A percentile compares a stretch with the other conserved stretches of the same genome.
phyloP scores from a whole-genome alignment of 2,113 vertebrate genomes.

The Patagioenas fasciata region DNA sequence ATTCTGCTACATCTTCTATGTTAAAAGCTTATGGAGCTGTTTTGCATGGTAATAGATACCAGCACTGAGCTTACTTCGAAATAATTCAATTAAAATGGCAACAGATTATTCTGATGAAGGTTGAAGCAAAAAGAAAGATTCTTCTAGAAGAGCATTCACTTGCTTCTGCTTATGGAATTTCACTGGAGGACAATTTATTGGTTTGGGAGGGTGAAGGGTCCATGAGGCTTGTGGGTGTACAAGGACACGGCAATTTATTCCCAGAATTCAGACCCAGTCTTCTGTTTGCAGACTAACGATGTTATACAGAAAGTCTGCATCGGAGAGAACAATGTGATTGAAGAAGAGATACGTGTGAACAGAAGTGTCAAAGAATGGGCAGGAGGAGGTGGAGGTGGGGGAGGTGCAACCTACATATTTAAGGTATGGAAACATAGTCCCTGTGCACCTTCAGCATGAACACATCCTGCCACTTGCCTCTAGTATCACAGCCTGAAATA shows the following conservation, averaged over 20 bases:
- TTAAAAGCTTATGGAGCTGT: not conserved
- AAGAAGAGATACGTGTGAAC: conserved; percentile 86
- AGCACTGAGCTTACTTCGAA: not conserved
- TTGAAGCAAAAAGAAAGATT: not conserved
- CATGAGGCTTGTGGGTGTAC: fast-evolving
- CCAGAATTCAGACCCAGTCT: not conserved
- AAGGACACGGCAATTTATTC: not conserved
- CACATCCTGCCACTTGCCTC: not conserved
- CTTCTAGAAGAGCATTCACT: not conserved
- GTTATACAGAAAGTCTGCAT: conserved; percentile 88
- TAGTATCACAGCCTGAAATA: not conserved
- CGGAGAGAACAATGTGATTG: conserved; percentile 87
- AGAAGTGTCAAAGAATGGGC: conserved; percentile 84
- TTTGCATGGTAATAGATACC: not conserved
- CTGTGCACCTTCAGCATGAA: not conserved
- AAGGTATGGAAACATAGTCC: conserved; percentile 79
- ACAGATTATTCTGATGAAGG: not conserved
- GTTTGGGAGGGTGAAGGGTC: not conserved
- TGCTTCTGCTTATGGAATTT: not conserved
- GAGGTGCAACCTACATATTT: conserved; percentile 95
- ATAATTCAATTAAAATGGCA: not conserved
- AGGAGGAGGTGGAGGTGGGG: conserved; percentile 94
- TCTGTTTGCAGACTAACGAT: conserved; percentile 78
- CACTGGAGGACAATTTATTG: not conserved
- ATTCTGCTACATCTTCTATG: not conserved